Conservation (phyloP, 2,797 vertebrate genomes). For the Catamblyrhynchus diadema region DNA sequence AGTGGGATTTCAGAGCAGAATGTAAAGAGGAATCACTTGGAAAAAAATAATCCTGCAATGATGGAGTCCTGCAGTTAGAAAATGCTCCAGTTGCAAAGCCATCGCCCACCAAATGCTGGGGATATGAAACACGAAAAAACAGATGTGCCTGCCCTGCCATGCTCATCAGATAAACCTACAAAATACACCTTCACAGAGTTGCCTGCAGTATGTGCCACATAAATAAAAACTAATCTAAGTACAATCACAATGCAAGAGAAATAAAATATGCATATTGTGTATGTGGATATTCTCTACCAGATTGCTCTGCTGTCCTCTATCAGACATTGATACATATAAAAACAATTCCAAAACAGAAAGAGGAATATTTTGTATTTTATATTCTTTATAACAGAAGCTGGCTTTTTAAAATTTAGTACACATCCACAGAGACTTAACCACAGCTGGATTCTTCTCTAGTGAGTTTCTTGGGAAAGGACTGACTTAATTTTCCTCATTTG, state of each 20-base stretch:
- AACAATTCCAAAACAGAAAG: not conserved
- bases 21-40: slow-evolving; percentile 13
- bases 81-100: not conserved
- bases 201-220: not conserved
- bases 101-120: not conserved
- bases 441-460: not conserved
- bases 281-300: not conserved
- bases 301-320: not conserved
- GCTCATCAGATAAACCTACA: not conserved
- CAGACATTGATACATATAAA: not conserved
- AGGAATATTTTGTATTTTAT: not conserved
- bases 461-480: not conserved
- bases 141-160: not conserved
- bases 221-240: not conserved
- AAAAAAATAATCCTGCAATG: not conserved
- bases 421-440: not conserved
- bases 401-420: not conserved
- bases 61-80: not conserved
- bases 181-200: not conserved
- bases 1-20: slow-evolving; percentile 51
- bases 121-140: not conserved
- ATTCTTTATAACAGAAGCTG: not conserved
- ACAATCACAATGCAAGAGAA: not conserved
- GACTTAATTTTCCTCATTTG: slow-evolving; percentile 26
- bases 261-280: not conserved